phyloP scores from a whole-genome alignment of 2,797 vertebrate genomes.

The Lacerta viridis region DNA sequence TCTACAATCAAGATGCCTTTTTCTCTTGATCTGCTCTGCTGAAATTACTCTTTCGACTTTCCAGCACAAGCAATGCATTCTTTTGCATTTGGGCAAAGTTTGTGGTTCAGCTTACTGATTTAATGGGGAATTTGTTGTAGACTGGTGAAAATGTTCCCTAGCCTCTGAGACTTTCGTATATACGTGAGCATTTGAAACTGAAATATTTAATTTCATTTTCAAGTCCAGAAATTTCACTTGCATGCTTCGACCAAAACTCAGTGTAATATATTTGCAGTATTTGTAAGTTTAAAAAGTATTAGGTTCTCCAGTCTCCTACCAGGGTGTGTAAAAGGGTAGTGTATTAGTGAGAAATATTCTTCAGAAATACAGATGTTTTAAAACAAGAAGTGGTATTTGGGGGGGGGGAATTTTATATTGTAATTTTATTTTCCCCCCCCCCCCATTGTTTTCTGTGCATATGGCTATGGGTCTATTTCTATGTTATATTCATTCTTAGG shows the following conservation, averaged over 20 bases:
- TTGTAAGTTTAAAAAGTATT: not conserved
- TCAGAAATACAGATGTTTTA: not conserved
- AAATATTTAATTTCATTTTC: not conserved
- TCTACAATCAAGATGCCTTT: constrained; percentile 33
- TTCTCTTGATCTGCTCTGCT: constrained; percentile 20
- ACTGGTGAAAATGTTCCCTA: not conserved
- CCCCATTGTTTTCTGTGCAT: not conserved
- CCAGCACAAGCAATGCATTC: constrained; percentile 11
- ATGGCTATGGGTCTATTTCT: not conserved
- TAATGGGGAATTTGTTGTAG: constrained; percentile 2
- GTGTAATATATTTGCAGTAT: not conserved
- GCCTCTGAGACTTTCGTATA: not conserved
- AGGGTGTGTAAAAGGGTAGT: not conserved
- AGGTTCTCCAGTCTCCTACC: too few relatives aligned
- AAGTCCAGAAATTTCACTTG: not conserved
- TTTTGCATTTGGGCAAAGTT: constrained; percentile 38
- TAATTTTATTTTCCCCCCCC: not conserved
- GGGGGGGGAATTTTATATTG: not conserved
- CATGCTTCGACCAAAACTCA: not conserved
- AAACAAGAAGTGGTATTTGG: not conserved
- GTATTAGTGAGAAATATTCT: not conserved
- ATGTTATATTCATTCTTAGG: not conserved
- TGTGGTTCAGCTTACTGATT: constrained; percentile 21
- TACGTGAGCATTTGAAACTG: not conserved
- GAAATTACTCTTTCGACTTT: constrained; percentile 43